These are phyloP conservation scores for Chamaea fasciata DNA, from an alignment of 2,113 vertebrate species.

Conservation along the genomic window DNA sequence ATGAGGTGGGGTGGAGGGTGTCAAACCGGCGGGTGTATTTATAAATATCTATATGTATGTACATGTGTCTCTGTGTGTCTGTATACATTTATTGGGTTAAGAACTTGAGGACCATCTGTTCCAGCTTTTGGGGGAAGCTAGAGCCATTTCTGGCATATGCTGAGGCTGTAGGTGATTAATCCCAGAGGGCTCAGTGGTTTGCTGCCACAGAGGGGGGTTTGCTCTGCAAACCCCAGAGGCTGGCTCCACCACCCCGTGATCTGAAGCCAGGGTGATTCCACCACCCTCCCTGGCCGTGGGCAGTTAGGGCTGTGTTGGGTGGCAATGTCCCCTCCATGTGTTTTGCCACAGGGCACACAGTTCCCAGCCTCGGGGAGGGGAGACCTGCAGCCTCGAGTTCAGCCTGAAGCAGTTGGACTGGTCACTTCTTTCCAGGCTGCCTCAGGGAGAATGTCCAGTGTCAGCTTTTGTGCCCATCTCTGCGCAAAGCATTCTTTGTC, in stretches of 20 bases:
- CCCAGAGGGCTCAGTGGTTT: constrained; percentile 49
- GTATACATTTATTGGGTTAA: background rate
- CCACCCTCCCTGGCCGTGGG: background rate
- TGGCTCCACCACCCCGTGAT: constrained; percentile 67
- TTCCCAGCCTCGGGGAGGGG: rapidly evolving
- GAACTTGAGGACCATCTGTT: background rate
- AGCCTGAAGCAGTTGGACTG: background rate
- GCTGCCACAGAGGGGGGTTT: constrained; percentile 52
- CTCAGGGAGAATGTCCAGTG: rapidly evolving
- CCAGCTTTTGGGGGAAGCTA: background rate
- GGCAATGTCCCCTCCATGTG: background rate
- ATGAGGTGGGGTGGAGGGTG: background rate
- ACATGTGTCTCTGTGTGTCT: background rate
- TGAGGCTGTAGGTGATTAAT: constrained; percentile 68
- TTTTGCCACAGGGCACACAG: rapidly evolving
- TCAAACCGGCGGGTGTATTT: rapidly evolving
- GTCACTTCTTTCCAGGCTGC: background rate
- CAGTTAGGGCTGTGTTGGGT: background rate
- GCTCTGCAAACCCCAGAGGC: constrained; percentile 15
- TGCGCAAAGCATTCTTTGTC: background rate
- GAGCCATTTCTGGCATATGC: constrained; percentile 42
- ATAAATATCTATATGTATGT: background rate
- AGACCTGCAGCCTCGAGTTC: background rate
- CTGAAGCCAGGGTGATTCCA: background rate
- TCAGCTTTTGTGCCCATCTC: background rate